phyloP scores from a whole-genome alignment of 2,888 invertebrate species.

The Chaitophorus viminalis region DNA sequence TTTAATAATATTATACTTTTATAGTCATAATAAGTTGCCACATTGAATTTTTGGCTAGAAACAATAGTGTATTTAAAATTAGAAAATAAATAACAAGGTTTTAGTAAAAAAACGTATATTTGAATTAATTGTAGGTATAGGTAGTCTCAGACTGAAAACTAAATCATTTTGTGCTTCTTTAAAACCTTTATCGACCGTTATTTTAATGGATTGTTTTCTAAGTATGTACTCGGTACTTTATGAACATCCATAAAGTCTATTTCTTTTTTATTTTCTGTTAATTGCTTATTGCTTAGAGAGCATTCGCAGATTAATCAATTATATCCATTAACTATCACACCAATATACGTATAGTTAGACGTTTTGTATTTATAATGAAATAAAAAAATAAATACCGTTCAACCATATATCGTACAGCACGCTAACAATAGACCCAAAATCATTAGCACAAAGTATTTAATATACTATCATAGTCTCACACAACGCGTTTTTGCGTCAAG shows the following conservation, averaged over 20 bases:
- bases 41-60: too few species aligned
- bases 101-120: too few species aligned
- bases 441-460: background rate
- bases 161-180: too few species aligned
- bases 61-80: too few species aligned
- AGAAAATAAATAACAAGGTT: too few species aligned
- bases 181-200: background rate
- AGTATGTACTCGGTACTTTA: background rate
- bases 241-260: background rate
- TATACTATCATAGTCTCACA: background rate
- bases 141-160: too few species aligned
- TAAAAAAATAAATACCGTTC: background rate
- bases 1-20: too few species aligned
- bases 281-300: background rate
- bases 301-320: background rate
- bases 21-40: too few species aligned
- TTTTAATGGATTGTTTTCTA: background rate
- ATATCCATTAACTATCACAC: background rate
- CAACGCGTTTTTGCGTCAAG: background rate
- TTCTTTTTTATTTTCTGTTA: background rate
- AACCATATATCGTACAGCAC: background rate
- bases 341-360: background rate
- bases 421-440: background rate
- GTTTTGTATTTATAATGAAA: background rate
- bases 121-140: too few species aligned